Evolutionary conservation across 2,113 vertebrate genomes (phyloP), one percentile per base, ranked within the genome.

Genomic region (Chaetodon auriga): DNA sequence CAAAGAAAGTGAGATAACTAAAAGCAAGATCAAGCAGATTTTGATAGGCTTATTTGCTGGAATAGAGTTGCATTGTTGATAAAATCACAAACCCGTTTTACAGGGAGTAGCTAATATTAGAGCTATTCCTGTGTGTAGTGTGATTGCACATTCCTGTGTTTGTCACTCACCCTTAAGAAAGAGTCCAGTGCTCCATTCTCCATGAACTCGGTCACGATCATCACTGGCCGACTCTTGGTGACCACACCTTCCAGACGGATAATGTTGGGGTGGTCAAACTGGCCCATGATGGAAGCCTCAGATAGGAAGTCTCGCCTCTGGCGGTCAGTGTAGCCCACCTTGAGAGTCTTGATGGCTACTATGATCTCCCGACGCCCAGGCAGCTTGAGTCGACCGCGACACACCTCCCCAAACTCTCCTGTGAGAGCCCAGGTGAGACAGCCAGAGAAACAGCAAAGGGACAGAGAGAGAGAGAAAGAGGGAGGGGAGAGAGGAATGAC

Each of bases 161-260:
- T 7, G 23, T 41, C 38, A 5, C 96, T 96, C 85, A 99, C 98
- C 95, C 98, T 95, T 8, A 99, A 95, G 93, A 99, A 99, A 19
- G 98, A 99, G 83, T 99, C 98, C 14, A 99, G 95, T 0, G 98
- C 98, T 0, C 98, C 98, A 43, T 99, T 99, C 94, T 99, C 98
- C 98, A 99, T 99, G 94, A 99, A 99, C 81, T 99, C 98, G 0
- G 98, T 99, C 89, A 99, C 96, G 83, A 99, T 99, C 98, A 99
- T 99, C 86, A 99, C 98, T 0, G 98, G 98, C 19, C 98, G 96
- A 80, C 97, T 99, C 91, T 99, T 99, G 92, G 98, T 99, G 90
- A 99, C 98, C 87, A 99, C 98, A 0, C 98, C 98, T 87, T 99
- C 98, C 88, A 99, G 94, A 11, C 97, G 97, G 87, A 99, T 99